Percentiles rank a stretch among this genome's conserved stretches.
phyloP scores from a whole-genome alignment of 2,888 invertebrate genomes.

The Epirrhoe alternata region DNA sequence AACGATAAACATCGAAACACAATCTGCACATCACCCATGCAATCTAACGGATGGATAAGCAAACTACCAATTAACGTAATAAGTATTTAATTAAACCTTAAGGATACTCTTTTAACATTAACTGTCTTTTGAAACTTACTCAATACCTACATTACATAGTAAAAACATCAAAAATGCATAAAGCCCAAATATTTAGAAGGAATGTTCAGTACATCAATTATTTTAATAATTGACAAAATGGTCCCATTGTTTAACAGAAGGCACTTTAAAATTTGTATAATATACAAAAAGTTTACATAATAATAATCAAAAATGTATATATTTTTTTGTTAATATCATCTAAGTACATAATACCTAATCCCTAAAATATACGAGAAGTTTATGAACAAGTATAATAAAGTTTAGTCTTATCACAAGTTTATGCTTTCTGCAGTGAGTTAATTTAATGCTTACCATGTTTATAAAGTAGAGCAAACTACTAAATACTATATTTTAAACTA shows the following conservation, averaged over 20 bases:
- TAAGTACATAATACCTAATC: conserved; percentile 34
- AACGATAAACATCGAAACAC: conserved; percentile 8
- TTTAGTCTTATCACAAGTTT: conserved; percentile 65
- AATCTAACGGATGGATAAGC: conserved; percentile 26
- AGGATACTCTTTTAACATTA: conserved; percentile 76
- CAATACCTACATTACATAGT: conserved; percentile 58
- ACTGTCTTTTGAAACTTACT: conserved; percentile 65
- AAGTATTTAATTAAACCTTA: conserved; percentile 76
- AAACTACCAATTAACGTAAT: conserved; percentile 58
- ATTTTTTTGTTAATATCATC: conserved; percentile 30
- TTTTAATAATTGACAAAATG: conserved; percentile 68
- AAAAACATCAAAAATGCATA: conserved; percentile 69
- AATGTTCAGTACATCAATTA: conserved; percentile 79
- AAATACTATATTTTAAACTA: conserved; percentile 3
- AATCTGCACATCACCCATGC: conserved; percentile 21
- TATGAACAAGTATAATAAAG: conserved; percentile 38
- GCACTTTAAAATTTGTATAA: conserved; percentile 62
- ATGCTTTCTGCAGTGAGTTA: conserved; percentile 53
- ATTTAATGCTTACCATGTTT: conserved; percentile 23
- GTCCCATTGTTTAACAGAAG: conserved; percentile 71
- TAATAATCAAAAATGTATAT: conserved; percentile 36
- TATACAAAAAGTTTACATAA: conserved; percentile 37
- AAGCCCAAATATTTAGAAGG: conserved; percentile 69
- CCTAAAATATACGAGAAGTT: conserved; percentile 27
- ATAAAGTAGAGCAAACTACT: conserved; percentile 7